Evolutionary conservation across 1,140 invertebrate species (phyloP), one percentile per base, ranked within the genome.

Genomic region (Samia ricini): DNA sequence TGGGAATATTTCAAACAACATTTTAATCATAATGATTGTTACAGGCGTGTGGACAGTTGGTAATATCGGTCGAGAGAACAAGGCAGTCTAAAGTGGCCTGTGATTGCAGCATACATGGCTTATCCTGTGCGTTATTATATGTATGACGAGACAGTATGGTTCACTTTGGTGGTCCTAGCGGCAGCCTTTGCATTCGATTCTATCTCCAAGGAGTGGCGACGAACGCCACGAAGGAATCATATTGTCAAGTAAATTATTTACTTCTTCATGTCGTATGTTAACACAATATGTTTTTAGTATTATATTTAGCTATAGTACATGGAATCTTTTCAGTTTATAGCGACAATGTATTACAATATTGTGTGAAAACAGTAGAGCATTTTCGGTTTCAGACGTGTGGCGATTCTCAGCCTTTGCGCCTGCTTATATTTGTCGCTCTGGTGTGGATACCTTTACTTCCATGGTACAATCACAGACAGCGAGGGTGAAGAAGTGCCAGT

Each of bases 401-500:
- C 85, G 0, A 82, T 93, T 6, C 77, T 98, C 3, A 71, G 83
- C 0, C 26, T 93, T 0, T 95, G 94, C 68, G 90, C 92, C 0
- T 66, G 92, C 4, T 66, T 99, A 0, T 98, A 97, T 76, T 71
- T 94, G 0, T 92, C 92, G 0, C 74, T 98, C 0, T 96, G 95
- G 94, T 83, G 89, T 21, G 95, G 95, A 23, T 97, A 95, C 66
- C 88, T 99, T 15, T 98, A 97, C 84, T 98, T 98, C 85, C 98
- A 98, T 81, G 96, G 96, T 12, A 95, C 94, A 49, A 92, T 99
- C 15, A 95, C 94, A 0, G 96, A 97, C 75, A 94, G 94, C 58
- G 95, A 98, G 65, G 97, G 97, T 4, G 96, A 98, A 71, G 94
- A 96, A 79, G 94, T 98, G 0, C 97, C 96, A 61, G 84, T 98